phyloP scores from a whole-genome alignment of 2,113 vertebrate genomes.

The Lichenostomus cassidix region DNA sequence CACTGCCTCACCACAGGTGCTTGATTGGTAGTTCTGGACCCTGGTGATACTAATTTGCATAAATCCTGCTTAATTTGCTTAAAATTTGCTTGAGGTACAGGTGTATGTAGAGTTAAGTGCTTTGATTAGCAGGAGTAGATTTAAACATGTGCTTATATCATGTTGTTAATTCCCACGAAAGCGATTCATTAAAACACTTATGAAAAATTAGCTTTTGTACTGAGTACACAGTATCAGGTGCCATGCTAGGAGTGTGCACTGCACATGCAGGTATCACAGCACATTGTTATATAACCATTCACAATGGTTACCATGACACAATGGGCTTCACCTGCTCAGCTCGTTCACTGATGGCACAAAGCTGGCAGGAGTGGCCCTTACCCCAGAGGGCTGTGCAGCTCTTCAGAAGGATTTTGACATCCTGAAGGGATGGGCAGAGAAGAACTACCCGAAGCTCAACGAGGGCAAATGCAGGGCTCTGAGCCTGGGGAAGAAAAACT shows the following conservation, averaged over 20 bases:
- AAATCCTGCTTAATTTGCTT: neutral
- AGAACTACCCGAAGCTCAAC: neutral
- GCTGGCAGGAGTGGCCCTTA: neutral
- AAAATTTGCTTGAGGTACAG: constrained; percentile 8
- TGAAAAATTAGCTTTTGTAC: neutral
- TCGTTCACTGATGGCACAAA: accelerated
- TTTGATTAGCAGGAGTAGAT: constrained; percentile 2
- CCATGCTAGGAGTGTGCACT: no score
- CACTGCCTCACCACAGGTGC: neutral
- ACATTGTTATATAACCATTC: neutral
- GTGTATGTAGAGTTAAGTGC: neutral
- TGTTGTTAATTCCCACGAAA: neutral
- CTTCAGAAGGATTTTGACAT: neutral
- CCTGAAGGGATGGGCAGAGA: neutral
- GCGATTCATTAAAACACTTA: neutral
- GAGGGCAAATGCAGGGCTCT: neutral
- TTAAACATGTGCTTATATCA: neutral
- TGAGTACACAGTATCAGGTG: neutral
- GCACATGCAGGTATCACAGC: no score
- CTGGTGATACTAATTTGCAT: constrained; percentile 2
- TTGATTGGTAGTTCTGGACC: constrained; percentile 6
- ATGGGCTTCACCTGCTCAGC: neutral
- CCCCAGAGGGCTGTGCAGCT: neutral
- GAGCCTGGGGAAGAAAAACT: neutral
- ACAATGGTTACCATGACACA: neutral